Base-by-base conservation (phyloP, 2,797 vertebrate species). In the Paguma larvata region DNA sequence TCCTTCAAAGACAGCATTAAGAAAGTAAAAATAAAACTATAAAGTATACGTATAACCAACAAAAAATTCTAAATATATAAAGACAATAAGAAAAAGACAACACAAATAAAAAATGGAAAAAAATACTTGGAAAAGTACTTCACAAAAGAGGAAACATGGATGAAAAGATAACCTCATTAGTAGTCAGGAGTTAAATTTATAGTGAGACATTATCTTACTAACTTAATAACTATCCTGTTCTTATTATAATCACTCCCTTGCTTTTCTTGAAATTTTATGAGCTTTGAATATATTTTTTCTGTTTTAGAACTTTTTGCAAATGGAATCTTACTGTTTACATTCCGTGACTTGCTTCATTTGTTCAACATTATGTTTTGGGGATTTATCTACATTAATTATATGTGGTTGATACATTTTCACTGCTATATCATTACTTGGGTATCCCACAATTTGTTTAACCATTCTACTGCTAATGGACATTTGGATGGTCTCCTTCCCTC, bases 181-280 rank as follows among this genome's bases (percentile, higher is more conserved):
- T 63, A 78, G 59, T 59, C 13, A 87, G 77, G 59, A 75, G 9
- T 82, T 85, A 85, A 77, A 83, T 75, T 86, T 65, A 92, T 7
- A 63, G 67, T 44, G 7, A 92, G 0, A 21, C 30, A 84, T 51
- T 27, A 84, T 51, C 84, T 88, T 41, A 88, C 48, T 62, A 27
- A 68, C 15, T 85, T 82, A 82, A 44, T 53, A 86, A 86, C 32
- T 41, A 48, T 46, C 2, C 34, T 94, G 18, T 48, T 70, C 44
- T 67, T 73, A 73, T 38, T 19, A 67, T 30, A 72, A 34, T 51
- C n/a, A 72, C 32, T 87, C 27, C 5, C 11, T 84, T 79, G 11
- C 10, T 96, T 95, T 87, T 44, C 38, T 85, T 92, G 67, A 73
- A 73, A 67, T 93, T 91, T 88, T 44, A 78, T 59, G 19, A 59